Percentiles rank a stretch among this genome's conserved stretches.
These are phyloP conservation scores for Noctua janthe DNA, from an alignment of 2,888 invertebrate species.

Conservation along the genomic window DNA sequence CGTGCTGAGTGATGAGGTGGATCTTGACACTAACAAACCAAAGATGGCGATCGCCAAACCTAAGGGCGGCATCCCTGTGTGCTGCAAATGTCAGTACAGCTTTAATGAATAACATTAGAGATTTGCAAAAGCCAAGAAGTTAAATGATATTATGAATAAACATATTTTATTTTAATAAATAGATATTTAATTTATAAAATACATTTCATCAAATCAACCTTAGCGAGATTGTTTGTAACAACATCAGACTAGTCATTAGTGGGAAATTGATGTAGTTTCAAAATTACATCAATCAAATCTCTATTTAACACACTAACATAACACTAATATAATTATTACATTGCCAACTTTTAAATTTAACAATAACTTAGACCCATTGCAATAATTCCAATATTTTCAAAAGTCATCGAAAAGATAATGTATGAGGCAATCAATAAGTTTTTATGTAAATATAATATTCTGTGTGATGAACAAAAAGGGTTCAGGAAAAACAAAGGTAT, in stretches of 20 bases:
- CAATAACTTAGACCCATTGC: too few relatives aligned
- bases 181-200: not conserved
- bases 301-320: too few relatives aligned
- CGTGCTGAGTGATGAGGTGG: constrained; percentile 53
- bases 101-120: not conserved
- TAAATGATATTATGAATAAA: not conserved
- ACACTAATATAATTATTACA: too few relatives aligned
- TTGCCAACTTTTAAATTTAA: too few relatives aligned
- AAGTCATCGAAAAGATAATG: too few relatives aligned
- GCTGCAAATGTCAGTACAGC: constrained; percentile 59
- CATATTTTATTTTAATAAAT: not conserved
- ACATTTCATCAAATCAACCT: not conserved
- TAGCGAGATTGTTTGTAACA: not conserved
- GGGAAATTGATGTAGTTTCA: not conserved
- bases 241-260: not conserved
- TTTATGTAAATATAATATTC: too few relatives aligned
- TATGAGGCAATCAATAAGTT: too few relatives aligned
- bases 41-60: constrained; percentile 48
- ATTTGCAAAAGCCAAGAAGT: not conserved
- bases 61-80: constrained; percentile 63
- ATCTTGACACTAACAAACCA: not conserved
- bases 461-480: too few relatives aligned
- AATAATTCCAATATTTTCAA: too few relatives aligned
- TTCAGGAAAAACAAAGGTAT: too few relatives aligned
- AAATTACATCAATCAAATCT: not conserved